phyloP scores from a whole-genome alignment of 2,888 invertebrate genomes.

The Malachius bipustulatus region DNA sequence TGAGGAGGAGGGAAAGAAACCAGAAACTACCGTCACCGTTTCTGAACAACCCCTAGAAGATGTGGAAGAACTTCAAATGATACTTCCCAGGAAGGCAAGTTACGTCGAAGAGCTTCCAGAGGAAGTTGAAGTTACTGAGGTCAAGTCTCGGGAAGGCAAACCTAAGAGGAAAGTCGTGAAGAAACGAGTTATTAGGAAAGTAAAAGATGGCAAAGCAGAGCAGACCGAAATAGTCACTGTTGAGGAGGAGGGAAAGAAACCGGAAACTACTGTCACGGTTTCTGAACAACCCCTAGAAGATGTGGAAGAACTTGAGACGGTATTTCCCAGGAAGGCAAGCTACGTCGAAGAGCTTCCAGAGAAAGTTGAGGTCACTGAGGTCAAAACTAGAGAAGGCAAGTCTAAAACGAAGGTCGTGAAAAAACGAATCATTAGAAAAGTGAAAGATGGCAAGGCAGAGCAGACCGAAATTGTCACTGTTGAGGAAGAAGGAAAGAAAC shows the following conservation, averaged over 20 bases:
- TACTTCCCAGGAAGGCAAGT: too few relatives aligned
- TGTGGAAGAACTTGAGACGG: conserved; percentile 15
- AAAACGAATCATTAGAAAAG: conserved; percentile 27
- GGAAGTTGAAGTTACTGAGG: conserved; percentile 21
- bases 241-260: conserved; percentile 34
- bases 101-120: conserved; percentile 23
- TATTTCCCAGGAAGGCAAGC: conserved; percentile 1
- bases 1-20: too few relatives aligned
- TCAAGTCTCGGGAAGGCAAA: conserved; percentile 20
- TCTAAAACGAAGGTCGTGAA: conserved; percentile 22
- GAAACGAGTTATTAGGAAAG: conserved; percentile 36
- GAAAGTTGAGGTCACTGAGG: conserved; percentile 27
- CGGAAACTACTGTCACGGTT: conserved; percentile 24
- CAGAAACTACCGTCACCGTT: too few relatives aligned
- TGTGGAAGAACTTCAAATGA: too few relatives aligned
- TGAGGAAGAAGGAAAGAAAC: conserved; percentile 27
- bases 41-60: too few relatives aligned
- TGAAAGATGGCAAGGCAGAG: conserved; percentile 31
- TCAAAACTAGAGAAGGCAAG: conserved; percentile 28
- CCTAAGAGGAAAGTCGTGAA: conserved; percentile 23
- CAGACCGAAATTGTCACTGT: conserved; percentile 37
- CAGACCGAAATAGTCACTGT: conserved; percentile 35
- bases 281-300: too few relatives aligned
- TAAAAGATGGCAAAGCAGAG: conserved; percentile 29
- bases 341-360: conserved; percentile 26